Evolutionary conservation across 2,113 vertebrate species (phyloP).

Genomic region (Paradoxurus hermaphroditus): DNA sequence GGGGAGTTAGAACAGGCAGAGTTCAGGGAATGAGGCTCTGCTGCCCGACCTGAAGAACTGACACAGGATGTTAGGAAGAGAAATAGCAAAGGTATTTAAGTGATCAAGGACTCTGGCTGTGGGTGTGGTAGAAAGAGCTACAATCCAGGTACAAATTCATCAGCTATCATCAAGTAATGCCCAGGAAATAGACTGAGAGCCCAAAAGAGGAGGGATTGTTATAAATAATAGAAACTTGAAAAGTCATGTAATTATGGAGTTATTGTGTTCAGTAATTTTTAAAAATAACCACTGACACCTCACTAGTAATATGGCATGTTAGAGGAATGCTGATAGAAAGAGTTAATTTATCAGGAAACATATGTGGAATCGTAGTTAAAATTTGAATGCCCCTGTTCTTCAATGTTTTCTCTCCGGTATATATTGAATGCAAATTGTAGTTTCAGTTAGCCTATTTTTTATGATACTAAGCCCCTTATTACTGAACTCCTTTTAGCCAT

Average conservation of each 20-base stretch:
- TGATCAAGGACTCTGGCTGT: neutral
- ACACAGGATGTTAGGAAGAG: neutral
- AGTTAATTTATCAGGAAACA: neutral
- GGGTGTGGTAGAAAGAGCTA: neutral
- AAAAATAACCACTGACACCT: neutral
- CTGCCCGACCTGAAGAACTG: neutral
- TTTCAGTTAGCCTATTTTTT: constrained; percentile 14
- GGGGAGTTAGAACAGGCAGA: neutral
- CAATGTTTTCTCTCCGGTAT: neutral
- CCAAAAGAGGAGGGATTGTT: neutral
- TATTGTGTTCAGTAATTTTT: neutral
- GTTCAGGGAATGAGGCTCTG: neutral
- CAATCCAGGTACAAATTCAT: neutral
- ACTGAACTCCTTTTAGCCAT: neutral
- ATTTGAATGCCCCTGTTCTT: neutral
- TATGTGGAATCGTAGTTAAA: neutral
- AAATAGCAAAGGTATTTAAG: neutral
- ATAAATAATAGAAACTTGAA: neutral
- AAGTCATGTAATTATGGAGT: neutral
- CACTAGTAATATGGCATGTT: neutral
- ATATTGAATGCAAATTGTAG: neutral
- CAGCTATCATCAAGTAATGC: neutral
- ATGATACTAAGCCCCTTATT: neutral
- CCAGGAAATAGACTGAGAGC: neutral
- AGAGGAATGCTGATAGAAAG: neutral